Percentiles rank a stretch among this genome's conserved stretches.
These are phyloP conservation scores for Perizoma flavofasciatum DNA, from an alignment of 2,888 invertebrate species.

Conservation along the genomic window DNA sequence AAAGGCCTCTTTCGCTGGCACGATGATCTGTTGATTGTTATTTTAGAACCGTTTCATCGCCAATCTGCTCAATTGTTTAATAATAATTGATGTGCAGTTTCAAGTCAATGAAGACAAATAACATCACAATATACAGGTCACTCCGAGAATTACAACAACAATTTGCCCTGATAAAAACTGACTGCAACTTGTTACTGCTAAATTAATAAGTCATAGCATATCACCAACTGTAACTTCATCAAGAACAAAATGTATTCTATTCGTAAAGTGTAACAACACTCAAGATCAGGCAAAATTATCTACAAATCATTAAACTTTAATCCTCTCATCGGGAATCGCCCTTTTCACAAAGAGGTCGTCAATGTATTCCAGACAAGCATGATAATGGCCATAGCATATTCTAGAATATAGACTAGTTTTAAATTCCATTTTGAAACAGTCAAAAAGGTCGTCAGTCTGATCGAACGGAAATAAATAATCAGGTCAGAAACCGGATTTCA, in stretches of 20 bases:
- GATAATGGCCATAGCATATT: conserved; percentile 10
- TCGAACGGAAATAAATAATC: conserved; percentile 31
- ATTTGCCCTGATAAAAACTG: conserved; percentile 28
- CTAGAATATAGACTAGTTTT: conserved; percentile 1
- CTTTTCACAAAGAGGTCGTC: no score
- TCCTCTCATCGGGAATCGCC: no score
- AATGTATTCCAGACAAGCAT: no score
- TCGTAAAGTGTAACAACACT: no score
- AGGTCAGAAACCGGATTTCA: conserved; percentile 34
- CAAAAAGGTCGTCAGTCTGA: conserved; percentile 27
- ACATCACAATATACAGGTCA: conserved; percentile 27
- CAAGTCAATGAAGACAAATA: conserved; percentile 19
- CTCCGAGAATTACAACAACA: conserved; percentile 27
- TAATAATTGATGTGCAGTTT: conserved; percentile 4
- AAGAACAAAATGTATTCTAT: no score
- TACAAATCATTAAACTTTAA: no score
- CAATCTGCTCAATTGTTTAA: conserved; percentile 22
- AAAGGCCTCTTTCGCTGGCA: no score
- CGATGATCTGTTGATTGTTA: no score
- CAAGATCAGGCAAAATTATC: no score
- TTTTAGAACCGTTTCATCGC: not conserved
- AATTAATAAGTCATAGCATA: no score
- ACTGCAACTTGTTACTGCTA: not conserved
- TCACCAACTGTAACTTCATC: no score
- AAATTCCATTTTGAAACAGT: not conserved